phyloP scores from a whole-genome alignment of 2,888 invertebrate genomes.

The Ditylenchus weischeri region DNA sequence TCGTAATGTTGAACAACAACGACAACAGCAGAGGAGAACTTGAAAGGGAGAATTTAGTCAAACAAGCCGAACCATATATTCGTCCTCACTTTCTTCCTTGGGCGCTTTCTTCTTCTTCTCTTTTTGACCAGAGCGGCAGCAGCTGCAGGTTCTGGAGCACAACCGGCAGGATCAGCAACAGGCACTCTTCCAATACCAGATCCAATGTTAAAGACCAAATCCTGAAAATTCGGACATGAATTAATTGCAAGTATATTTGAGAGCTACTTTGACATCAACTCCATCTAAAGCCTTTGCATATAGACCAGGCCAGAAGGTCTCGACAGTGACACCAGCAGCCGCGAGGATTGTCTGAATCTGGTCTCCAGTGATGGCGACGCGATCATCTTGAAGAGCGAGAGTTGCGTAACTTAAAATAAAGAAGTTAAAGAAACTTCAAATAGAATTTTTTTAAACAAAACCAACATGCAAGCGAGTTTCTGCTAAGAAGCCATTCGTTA shows the following conservation, averaged over 20 bases:
- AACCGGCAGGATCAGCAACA: constrained; percentile 61
- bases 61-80: constrained; percentile 31
- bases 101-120: constrained; percentile 31
- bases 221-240: constrained; percentile 40
- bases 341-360: constrained; percentile 94
- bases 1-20: constrained; percentile 9
- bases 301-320: constrained; percentile 97
- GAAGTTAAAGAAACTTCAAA: too few relatives aligned
- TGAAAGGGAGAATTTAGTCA: constrained; percentile 18
- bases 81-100: constrained; percentile 26
- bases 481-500: constrained; percentile 72
- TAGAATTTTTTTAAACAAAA: too few relatives aligned
- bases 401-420: constrained; percentile 66
- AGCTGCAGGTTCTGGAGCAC: constrained; percentile 54
- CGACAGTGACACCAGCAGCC: constrained; percentile 90
- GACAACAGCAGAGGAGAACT: constrained; percentile 14
- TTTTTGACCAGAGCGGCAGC: constrained; percentile 54
- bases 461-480: constrained; percentile 86
- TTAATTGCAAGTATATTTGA: background rate
- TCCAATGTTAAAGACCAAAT: constrained; percentile 55
- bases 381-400: constrained; percentile 71
- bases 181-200: constrained; percentile 78
- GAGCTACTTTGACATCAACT: constrained; percentile 73
- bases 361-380: constrained; percentile 93
- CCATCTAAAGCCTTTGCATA: constrained; percentile 95